These are phyloP conservation scores for Protobothrops flavoviridis DNA, from an alignment of 2,113 vertebrate genomes.

Conservation along the genomic window DNA sequence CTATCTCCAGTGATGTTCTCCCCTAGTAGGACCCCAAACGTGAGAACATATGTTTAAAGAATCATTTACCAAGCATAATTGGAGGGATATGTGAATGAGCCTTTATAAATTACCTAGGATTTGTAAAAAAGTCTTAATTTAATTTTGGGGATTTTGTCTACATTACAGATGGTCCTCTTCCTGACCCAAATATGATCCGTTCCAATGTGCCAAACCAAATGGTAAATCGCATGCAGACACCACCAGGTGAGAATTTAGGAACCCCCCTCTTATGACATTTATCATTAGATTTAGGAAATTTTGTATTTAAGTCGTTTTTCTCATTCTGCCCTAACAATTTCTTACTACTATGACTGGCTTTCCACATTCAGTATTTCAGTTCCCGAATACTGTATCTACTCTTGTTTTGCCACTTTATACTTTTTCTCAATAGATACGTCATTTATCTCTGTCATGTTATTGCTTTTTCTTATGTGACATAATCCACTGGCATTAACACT, in stretches of 20 bases:
- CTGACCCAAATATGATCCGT: conserved; percentile 86
- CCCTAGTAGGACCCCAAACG: background rate
- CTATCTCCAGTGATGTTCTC: background rate
- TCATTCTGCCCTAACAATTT: background rate
- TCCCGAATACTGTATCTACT: background rate
- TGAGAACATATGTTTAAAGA: background rate
- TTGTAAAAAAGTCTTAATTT: conserved; percentile 23
- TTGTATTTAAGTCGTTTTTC: background rate
- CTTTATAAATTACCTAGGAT: background rate
- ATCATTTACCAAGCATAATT: background rate
- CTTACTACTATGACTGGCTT: background rate
- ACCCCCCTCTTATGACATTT: background rate
- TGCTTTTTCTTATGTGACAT: background rate
- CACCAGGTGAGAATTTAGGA: conserved; percentile 74
- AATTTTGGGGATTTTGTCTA: conserved; percentile 10
- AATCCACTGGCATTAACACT: background rate
- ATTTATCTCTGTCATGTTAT: background rate
- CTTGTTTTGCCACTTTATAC: background rate
- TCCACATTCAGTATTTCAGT: background rate
- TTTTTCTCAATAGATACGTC: background rate
- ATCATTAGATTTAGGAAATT: background rate
- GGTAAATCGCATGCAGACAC: conserved; percentile 88
- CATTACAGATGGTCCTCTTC: conserved; percentile 84
- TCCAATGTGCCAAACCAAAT: conserved; percentile 88
- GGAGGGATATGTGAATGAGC: background rate